Evolutionary conservation across 1,140 invertebrate species (phyloP).

Genomic region (Melitaea cinxia): DNA sequence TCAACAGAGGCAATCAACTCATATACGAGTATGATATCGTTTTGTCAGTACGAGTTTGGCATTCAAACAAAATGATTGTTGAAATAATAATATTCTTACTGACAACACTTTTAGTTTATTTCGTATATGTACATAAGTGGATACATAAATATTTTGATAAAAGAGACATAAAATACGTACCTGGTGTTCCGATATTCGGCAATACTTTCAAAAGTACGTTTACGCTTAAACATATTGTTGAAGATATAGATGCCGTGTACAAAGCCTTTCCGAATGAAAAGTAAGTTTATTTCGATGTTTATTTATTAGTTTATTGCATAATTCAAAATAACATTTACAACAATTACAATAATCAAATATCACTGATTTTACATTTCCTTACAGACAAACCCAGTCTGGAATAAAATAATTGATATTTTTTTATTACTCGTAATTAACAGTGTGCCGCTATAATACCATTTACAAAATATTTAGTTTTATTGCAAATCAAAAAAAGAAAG

Average conservation of each 20-base stretch:
- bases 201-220: slow-evolving; percentile 49
- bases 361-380: too few relatives aligned
- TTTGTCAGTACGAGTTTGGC: background rate
- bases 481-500: too few relatives aligned
- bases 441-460: too few relatives aligned
- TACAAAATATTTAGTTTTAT: too few relatives aligned
- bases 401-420: too few relatives aligned
- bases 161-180: slow-evolving; percentile 50
- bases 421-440: too few relatives aligned
- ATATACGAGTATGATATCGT: background rate
- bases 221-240: slow-evolving; percentile 45
- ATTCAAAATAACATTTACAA: too few relatives aligned
- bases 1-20: too few relatives aligned
- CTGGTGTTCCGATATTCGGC: slow-evolving; percentile 58
- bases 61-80: slow-evolving; percentile 48
- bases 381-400: too few relatives aligned
- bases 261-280: slow-evolving; percentile 60
- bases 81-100: slow-evolving; percentile 56
- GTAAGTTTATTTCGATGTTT: slow-evolving; percentile 41
- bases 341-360: too few relatives aligned
- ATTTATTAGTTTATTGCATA: too few relatives aligned
- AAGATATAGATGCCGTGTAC: slow-evolving; percentile 56
- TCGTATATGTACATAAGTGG: slow-evolving; percentile 45
- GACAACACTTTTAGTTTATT: slow-evolving; percentile 43
- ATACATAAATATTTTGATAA: slow-evolving; percentile 46